A percentile compares a stretch with the other conserved stretches of the same genome.
These are phyloP conservation scores for Zelleria hepariella DNA, from an alignment of 2,888 invertebrate genomes.

Conservation along the genomic window DNA sequence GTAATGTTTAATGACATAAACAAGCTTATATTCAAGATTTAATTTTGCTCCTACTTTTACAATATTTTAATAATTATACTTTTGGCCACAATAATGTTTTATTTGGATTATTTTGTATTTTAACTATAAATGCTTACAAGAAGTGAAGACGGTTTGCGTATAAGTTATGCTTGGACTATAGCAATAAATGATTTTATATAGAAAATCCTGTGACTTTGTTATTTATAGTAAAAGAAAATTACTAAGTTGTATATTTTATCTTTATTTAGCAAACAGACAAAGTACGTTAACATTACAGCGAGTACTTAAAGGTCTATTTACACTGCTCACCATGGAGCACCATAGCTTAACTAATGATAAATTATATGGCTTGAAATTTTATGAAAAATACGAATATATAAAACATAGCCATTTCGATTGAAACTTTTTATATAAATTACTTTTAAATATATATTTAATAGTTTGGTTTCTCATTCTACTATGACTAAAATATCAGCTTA, in stretches of 20 bases:
- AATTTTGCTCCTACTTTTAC: no score
- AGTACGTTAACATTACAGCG: conserved; percentile 14
- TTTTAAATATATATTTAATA: conserved; percentile 17
- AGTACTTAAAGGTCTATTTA: conserved; percentile 4
- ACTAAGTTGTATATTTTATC: background rate
- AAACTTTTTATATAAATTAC: conserved; percentile 1
- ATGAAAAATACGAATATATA: conserved; percentile 14
- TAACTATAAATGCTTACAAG: background rate
- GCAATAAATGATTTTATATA: conserved; percentile 1
- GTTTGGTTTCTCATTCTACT: conserved; percentile 50
- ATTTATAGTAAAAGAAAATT: background rate
- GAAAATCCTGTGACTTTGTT: background rate
- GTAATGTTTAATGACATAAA: no score
- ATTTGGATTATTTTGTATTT: background rate
- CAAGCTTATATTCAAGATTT: no score
- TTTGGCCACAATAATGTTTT: background rate
- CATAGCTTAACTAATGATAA: background rate
- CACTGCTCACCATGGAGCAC: background rate
- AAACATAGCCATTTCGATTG: conserved; percentile 31
- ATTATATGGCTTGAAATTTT: conserved; percentile 7
- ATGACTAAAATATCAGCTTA: conserved; percentile 35
- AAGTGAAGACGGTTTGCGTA: background rate
- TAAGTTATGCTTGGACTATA: background rate
- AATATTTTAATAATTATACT: background rate
- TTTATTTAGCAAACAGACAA: conserved; percentile 35